These are phyloP conservation scores for Columba guinea DNA, from an alignment of 2,797 vertebrate species.

Conservation along the genomic window DNA sequence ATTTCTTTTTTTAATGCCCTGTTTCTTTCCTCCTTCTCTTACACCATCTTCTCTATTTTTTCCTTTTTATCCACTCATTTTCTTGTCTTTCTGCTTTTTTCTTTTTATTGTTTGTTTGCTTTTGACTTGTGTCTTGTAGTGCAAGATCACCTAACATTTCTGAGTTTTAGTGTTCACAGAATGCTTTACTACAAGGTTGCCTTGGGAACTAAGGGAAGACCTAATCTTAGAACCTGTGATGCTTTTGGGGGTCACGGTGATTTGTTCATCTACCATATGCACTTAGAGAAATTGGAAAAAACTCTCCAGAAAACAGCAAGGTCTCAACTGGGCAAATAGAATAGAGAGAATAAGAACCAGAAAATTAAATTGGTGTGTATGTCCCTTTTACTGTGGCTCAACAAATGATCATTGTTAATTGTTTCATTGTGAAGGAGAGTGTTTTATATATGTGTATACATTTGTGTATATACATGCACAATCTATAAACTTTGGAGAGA, in stretches of 20 bases:
- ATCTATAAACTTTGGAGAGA: neutral
- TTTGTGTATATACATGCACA: too few relatives aligned
- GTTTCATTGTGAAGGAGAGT: neutral
- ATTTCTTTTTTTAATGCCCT: neutral
- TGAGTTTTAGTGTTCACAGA: neutral
- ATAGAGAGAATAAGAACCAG: neutral
- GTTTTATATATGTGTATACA: neutral
- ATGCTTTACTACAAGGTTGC: neutral
- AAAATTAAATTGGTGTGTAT: neutral
- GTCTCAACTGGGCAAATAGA: neutral
- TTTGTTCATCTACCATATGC: neutral
- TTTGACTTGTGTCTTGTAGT: neutral
- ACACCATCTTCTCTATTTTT: neutral
- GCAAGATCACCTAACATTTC: neutral
- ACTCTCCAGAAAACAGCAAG: neutral
- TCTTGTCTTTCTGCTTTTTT: neutral
- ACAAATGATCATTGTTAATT: neutral
- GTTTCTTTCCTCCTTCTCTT: neutral
- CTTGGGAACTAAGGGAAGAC: neutral
- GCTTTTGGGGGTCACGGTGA: neutral
- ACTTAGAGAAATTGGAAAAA: neutral
- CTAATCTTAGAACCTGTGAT: constrained; percentile 6
- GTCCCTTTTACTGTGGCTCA: neutral
- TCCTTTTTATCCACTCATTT: neutral
- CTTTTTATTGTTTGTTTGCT: neutral